These are phyloP conservation scores for Andrena marginata DNA, from an alignment of 2,888 invertebrate species.

Conservation along the genomic window DNA sequence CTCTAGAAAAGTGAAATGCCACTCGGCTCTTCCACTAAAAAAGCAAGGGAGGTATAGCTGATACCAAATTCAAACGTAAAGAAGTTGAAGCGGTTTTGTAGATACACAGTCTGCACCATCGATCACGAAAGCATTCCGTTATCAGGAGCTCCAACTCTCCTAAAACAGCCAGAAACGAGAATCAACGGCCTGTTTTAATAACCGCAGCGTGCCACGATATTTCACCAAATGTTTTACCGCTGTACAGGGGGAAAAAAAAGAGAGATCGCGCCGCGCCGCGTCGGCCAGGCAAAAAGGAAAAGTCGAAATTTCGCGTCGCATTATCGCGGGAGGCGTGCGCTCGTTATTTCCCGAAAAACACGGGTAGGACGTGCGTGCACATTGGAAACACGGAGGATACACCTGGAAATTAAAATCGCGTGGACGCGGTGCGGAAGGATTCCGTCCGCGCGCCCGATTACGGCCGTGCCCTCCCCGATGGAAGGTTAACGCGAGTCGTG, in stretches of 20 bases:
- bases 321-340: slow-evolving; percentile 41
- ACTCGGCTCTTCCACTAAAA: too few relatives aligned
- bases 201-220: slow-evolving; percentile 30
- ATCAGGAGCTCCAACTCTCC: slow-evolving; percentile 12
- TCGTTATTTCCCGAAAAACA: slow-evolving; percentile 32
- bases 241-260: neutral
- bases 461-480: slow-evolving; percentile 6
- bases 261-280: slow-evolving; percentile 17
- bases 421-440: slow-evolving; percentile 12
- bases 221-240: slow-evolving; percentile 23
- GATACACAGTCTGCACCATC: too few relatives aligned
- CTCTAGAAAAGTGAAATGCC: too few relatives aligned
- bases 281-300: slow-evolving; percentile 20
- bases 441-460: slow-evolving; percentile 8
- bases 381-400: slow-evolving; percentile 40
- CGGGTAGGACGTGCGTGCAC: slow-evolving; percentile 10
- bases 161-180: slow-evolving; percentile 1
- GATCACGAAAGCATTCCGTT: slow-evolving; percentile 6
- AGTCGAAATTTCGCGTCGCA: slow-evolving; percentile 48
- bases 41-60: too few relatives aligned
- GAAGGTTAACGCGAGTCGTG: neutral
- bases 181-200: neutral
- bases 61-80: too few relatives aligned
- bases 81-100: too few relatives aligned
- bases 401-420: slow-evolving; percentile 22